A percentile compares a stretch with the other conserved stretches of the same genome.
Conservation (phyloP, 2,888 invertebrate species). For the Zhengitettix transpicula region DNA sequence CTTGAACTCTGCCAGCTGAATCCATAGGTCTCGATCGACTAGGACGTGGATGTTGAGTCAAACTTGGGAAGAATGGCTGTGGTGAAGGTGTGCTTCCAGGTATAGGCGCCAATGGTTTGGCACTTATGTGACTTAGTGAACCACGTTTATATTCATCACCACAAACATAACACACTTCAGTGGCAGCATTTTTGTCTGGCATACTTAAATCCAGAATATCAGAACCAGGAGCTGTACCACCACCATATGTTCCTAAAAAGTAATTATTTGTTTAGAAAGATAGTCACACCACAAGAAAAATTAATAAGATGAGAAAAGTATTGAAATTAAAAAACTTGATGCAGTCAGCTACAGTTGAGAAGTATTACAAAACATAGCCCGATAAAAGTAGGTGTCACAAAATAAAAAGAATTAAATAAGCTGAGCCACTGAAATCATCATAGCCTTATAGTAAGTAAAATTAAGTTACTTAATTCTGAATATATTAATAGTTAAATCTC, state of each 20-base stretch:
- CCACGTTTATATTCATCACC: constrained; percentile 76
- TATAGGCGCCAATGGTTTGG: constrained; percentile 32
- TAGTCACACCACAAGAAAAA: background rate
- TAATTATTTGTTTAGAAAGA: background rate
- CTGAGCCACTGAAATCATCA: too few relatives aligned
- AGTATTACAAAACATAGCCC: background rate
- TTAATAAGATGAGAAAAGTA: too few relatives aligned
- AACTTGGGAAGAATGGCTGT: constrained; percentile 26
- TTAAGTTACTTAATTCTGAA: too few relatives aligned
- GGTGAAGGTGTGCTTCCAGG: constrained; percentile 17
- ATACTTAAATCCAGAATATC: constrained; percentile 78
- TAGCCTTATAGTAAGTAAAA: too few relatives aligned
- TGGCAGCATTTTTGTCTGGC: constrained; percentile 82
- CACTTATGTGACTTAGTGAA: constrained; percentile 52
- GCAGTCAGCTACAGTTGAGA: background rate
- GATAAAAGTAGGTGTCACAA: too few relatives aligned
- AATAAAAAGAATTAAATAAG: too few relatives aligned
- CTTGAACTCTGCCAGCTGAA: constrained; percentile 54
- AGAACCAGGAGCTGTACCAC: constrained; percentile 37
- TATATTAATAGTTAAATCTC: too few relatives aligned
- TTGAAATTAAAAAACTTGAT: too few relatives aligned
- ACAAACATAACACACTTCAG: constrained; percentile 80
- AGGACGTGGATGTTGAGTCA: constrained; percentile 63
- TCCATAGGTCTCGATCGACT: constrained; percentile 75
- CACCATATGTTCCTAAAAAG: constrained; percentile 7